Base-by-base conservation (phyloP, 2,113 vertebrate genomes). In the Hylia prasina region DNA sequence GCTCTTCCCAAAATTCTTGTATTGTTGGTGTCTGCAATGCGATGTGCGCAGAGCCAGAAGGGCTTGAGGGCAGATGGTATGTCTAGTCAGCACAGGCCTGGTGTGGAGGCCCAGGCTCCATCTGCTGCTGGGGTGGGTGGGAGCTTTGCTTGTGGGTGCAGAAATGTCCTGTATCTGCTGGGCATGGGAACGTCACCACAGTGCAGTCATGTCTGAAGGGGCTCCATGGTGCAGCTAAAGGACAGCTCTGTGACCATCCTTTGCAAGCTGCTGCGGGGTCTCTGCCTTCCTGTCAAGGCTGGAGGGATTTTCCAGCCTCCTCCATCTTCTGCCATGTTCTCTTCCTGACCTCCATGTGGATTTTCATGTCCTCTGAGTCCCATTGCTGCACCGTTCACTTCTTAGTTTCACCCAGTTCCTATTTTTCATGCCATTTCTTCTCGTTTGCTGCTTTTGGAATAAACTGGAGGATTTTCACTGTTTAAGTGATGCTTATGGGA, bases 121-220 rank as follows among this genome's bases (percentile, higher is more conserved):
- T 61, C 58, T 51, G 28, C 51, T 56, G 82, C 68, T 4, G 2
- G 45, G 35, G 11, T 75, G 42, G 27, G 11, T 10, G 19, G 19
- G 40, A 25, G 28, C 54, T 51, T n/a, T 84, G 61, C 31, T 1
- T 7, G 31, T 0, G 13, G 70, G 6, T 1, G 1, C 63, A 44
- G 66, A 20, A 54, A 19, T 11, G 35, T 56, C 61, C 56, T 45
- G 10, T 37, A 3, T 7, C 14, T 0, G 0, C 27, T 44, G 60
- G 48, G 37, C 1, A 1, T 7, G 2, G 11, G 5, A 40, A 6
- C 0, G 0, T 28, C 25, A 8, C 50, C 7, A 1, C 11, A 4
- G 28, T 9, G 56, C 0, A 1, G 30, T 64, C 23, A 4, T 6
- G 4, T 35, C 48, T 73, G n/a, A n/a, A 14, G 73, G 73, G 33